These are phyloP conservation scores for Procambarus virginalis DNA, from an alignment of 1,140 invertebrate species.

Conservation along the genomic window DNA sequence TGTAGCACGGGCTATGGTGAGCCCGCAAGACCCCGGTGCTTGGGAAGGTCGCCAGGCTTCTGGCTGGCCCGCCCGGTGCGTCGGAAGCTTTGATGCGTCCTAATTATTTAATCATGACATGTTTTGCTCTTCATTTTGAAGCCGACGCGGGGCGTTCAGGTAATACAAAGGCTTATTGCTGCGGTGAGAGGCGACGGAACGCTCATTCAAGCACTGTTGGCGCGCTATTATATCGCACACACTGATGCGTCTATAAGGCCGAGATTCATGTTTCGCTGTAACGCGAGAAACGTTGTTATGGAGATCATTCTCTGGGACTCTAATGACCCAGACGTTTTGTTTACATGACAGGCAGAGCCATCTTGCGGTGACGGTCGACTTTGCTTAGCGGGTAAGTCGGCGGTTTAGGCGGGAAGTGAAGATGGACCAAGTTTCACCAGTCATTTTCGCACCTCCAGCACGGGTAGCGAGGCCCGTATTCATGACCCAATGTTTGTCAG, in stretches of 20 bases:
- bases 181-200: slow-evolving; percentile 9
- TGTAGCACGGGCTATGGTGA: too few species aligned
- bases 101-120: slow-evolving; percentile 39
- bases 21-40: too few species aligned
- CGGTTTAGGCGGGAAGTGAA: slow-evolving; percentile 5
- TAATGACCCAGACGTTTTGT: neutral
- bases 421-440: neutral
- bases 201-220: neutral
- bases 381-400: neutral
- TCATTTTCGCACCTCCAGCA: too few species aligned
- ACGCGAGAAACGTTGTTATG: neutral
- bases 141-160: neutral
- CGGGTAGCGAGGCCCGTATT: too few species aligned
- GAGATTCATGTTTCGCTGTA: neutral
- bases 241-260: neutral
- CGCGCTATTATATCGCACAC: neutral
- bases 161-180: slow-evolving; percentile 18
- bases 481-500: too few species aligned
- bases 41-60: too few species aligned
- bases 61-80: too few species aligned
- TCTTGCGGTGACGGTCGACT: neutral
- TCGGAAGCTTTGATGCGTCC: neutral
- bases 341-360: neutral
- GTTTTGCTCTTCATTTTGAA: neutral
- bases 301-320: neutral